Evolutionary conservation across 2,797 vertebrate species (phyloP).

Genomic region (Chloroceryle amazona): DNA sequence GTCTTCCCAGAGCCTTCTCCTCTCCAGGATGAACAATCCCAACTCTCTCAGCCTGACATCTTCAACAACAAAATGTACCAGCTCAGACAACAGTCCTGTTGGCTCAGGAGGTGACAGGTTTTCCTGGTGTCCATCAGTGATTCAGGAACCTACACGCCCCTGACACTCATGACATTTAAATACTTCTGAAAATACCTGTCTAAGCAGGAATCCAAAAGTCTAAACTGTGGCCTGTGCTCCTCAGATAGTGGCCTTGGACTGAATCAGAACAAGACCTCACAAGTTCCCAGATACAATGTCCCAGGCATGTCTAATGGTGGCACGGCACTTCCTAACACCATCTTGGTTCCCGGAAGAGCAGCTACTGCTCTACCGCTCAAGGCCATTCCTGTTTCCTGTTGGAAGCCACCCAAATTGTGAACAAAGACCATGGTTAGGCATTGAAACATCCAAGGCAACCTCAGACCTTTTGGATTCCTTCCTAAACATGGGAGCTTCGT

Average conservation of each 20-base stretch:
- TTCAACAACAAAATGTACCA: neutral
- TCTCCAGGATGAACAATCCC: too few species aligned
- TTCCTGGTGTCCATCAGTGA: neutral
- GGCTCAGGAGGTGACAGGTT: neutral
- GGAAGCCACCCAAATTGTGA: neutral
- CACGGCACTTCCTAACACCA: neutral
- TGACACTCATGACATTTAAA: neutral
- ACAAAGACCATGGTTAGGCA: neutral
- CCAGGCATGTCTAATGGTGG: neutral
- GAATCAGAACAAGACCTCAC: neutral
- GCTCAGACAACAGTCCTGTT: neutral
- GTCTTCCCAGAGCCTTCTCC: neutral
- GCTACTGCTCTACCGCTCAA: neutral
- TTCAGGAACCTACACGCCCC: neutral
- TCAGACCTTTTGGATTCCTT: neutral
- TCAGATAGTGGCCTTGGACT: neutral
- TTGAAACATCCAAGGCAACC: neutral
- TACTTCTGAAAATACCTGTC: neutral
- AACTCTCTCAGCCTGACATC: neutral
- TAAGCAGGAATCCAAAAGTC: neutral
- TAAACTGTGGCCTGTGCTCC: neutral
- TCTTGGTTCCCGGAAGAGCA: neutral
- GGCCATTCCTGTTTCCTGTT: neutral
- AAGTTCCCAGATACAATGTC: neutral
- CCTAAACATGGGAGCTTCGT: accelerated